Percentiles rank a stretch among this genome's conserved stretches.
Evolutionary conservation across 2,888 invertebrate genomes (phyloP).

Genomic region (Mechanitis messenoides): DNA sequence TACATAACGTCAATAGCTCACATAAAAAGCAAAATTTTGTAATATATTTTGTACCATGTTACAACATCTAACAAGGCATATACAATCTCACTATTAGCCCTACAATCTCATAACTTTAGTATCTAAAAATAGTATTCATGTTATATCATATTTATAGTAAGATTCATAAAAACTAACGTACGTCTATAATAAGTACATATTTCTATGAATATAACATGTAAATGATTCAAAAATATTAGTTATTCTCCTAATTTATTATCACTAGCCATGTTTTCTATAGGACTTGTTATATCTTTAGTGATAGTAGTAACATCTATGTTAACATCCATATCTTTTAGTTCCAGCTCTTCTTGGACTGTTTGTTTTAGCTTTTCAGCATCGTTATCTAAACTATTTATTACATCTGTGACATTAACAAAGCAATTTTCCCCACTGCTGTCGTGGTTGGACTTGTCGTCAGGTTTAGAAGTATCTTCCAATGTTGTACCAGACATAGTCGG

Average conservation of each 20-base stretch:
- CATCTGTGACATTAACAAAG: constrained; percentile 42
- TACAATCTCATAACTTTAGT: background rate
- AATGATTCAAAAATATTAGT: background rate
- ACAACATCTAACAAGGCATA: constrained; percentile 5
- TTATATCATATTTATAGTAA: no score
- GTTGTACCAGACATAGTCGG: constrained; percentile 10
- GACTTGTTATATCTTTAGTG: constrained; percentile 11
- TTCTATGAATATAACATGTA: background rate
- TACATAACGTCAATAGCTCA: background rate
- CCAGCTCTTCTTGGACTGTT: constrained; percentile 22
- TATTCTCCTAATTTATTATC: constrained; percentile 8
- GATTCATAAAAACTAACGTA: background rate
- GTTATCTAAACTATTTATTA: constrained; percentile 23
- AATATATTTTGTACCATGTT: background rate
- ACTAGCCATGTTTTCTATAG: constrained; percentile 15
- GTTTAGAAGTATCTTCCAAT: constrained; percentile 15
- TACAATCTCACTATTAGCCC: constrained; percentile 3
- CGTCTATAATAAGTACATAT: background rate
- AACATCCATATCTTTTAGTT: constrained; percentile 9
- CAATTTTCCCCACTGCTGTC: constrained; percentile 33
- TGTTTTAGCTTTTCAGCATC: constrained; percentile 25
- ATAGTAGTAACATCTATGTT: constrained; percentile 10
- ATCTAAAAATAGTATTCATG: constrained; percentile 1
- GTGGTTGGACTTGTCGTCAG: constrained; percentile 23
- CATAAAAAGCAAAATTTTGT: background rate